A percentile compares a stretch with the other conserved stretches of the same genome.
Conservation (phyloP, 2,888 invertebrate genomes). For the Psylliodes chrysocephalus region DNA sequence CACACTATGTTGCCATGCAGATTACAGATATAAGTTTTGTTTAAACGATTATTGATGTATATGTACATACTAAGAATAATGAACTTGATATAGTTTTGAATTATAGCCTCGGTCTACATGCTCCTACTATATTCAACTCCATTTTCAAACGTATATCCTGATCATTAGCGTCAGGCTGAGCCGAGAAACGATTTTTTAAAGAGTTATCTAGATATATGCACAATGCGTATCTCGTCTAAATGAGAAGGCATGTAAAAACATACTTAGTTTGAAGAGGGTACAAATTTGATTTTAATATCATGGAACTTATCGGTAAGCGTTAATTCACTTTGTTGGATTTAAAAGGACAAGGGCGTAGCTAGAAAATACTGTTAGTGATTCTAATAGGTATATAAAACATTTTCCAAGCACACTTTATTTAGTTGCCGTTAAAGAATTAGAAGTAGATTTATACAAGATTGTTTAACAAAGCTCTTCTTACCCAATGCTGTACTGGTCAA, state of each 20-base stretch:
- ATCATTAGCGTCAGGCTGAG: conserved; percentile 30
- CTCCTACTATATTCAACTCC: conserved; percentile 41
- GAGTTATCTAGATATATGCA: conserved; percentile 18
- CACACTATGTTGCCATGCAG: too few species aligned
- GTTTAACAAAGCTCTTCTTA: too few species aligned
- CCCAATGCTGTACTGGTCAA: too few species aligned
- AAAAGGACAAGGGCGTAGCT: too few species aligned
- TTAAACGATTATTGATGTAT: conserved; percentile 42
- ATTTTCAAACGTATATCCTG: conserved; percentile 37
- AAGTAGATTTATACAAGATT: too few species aligned
- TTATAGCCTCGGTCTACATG: conserved; percentile 47
- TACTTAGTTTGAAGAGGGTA: neutral
- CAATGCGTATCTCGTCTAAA: neutral
- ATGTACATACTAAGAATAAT: conserved; percentile 47
- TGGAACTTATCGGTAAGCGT: neutral
- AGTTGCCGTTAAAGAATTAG: too few species aligned
- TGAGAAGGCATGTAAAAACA: conserved; percentile 13
- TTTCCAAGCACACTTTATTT: too few species aligned
- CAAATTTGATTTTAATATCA: conserved; percentile 5
- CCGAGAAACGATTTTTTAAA: conserved; percentile 11
- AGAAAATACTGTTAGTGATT: too few species aligned
- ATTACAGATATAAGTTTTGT: conserved; percentile 46
- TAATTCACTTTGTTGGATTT: too few species aligned
- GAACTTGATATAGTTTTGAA: conserved; percentile 48
- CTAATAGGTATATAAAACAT: too few species aligned